Evolutionary conservation across 2,888 invertebrate genomes (phyloP), one percentile per base, ranked within the genome.

Genomic region (Nebria salina): DNA sequence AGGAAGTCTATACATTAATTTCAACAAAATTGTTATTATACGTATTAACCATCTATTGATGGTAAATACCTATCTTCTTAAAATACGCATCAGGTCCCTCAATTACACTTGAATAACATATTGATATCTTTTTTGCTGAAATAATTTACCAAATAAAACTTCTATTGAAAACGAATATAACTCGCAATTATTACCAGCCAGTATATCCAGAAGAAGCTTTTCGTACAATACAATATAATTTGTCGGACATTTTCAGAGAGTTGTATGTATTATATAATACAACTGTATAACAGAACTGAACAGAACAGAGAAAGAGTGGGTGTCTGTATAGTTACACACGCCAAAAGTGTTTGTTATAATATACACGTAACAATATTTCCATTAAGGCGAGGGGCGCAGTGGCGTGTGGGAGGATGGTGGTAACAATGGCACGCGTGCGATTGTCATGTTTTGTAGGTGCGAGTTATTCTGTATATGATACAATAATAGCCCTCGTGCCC

Each of bases 381-480:
- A 13, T 54, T 11, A 11, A 13, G 54, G 7, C 54, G 54, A 3
- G 54, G 54, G 54, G 54, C 2, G 8, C 11, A 13, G 54, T 3
- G 7, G 2, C 6, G 54, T 54, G 54, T 54, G 54, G 11, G 54
- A 8, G 54, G 54, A 54, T 54, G 13, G 54, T 34, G 54, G 54
- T 54, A 54, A 70, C 70, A 70, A 70, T 70, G 34, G 26, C 7
- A 25, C 70, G 70, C 70, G 54, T 54, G 54, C 54, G 54, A 54
- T 54, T 54, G 54, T 54, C 11, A 8, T 70, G 70, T 70, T 70
- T 70, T 70, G 70, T 70, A 70, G 70, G 70, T 70, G 70, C 34
- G 11, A 11, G 11, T 70, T 70, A 34, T 70, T 15, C 25, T 15
- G 20, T 20, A 34, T 25, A 34, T 25, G 26, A 25, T 25, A 70